phyloP scores from a whole-genome alignment of 37 sponge, comb jelly and placozoan genomes.

The Ianthella basta region DNA sequence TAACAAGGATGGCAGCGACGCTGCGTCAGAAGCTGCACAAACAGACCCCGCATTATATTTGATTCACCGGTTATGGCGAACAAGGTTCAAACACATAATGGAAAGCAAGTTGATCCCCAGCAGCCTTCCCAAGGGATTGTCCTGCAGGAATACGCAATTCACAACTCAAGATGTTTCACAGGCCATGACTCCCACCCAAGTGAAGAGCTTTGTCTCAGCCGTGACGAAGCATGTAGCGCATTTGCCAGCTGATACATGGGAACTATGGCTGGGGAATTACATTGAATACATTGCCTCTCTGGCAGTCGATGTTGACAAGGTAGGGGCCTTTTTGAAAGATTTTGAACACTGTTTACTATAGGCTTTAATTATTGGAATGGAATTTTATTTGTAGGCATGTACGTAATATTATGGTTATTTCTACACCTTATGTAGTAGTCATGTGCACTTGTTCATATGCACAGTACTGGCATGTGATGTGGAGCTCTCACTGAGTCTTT shows the following conservation, averaged over 20 bases:
- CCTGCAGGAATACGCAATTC: neutral
- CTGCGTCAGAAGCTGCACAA: no score
- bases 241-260: constrained; percentile 76
- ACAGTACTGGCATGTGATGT: no score
- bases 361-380: neutral
- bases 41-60: constrained; percentile 31
- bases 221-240: constrained; percentile 35
- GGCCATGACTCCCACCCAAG: neutral
- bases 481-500: no score
- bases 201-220: neutral
- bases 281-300: constrained; percentile 65
- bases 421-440: no score
- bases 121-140: neutral
- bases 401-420: no score
- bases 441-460: no score
- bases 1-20: neutral
- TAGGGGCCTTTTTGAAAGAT: constrained; percentile 72
- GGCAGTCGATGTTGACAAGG: constrained; percentile 58
- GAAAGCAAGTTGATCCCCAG: neutral
- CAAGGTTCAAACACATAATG: constrained; percentile 58
- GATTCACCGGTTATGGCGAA: constrained; percentile 59
- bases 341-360: constrained; percentile 48
- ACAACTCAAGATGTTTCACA: constrained; percentile 2
- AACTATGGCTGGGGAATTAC: constrained; percentile 85
- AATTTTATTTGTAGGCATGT: no score